Evolutionary conservation across 2,113 vertebrate genomes (phyloP), one percentile per base, ranked within the genome.

Genomic region (Gymnorhina tibicen): DNA sequence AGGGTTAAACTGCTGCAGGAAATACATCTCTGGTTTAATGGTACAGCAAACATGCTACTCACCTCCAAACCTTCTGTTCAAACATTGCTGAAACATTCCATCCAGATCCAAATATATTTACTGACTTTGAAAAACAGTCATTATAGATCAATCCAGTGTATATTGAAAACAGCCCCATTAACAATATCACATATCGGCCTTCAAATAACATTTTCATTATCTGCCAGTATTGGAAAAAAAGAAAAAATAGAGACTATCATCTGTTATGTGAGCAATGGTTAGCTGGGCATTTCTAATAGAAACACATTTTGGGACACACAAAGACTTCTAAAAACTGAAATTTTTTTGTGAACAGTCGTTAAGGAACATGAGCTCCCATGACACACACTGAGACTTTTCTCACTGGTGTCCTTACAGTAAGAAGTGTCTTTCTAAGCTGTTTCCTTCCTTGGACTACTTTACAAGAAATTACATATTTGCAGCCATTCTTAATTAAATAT

Each of bases 91-190:
- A 97, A 85, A 99, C 98, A 19, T 96, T 99, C 99, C 99, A 99
- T 6, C 98, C 96, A 7, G 99, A 99, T 69, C 99, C 99, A 60
- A 99, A 99, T 58, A 99, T 97, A 95, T 99, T 99, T 20, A 99
- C 77, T 0, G 99, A 99, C 97, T 99, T 99, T 28, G 99, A 99
- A 96, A 99, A 99, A 50, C 99, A 99, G 97, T 99, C 99, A 24
- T 99, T 99, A 96, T 99, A 99, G 96, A 99, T 99, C 76, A 99
- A 96, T 49, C 99, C 99, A 14, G 99, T 99, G 95, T 99, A 99
- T 44, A 99, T 95, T 1, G 99, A 99, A 97, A 99, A 99, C 47
- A 99, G 78, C 23, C 99, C 99, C 99, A 99, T 99, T 96, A 99
- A 97, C 89, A 99, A 89, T 79, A 99, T 99, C 92, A 99, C 99